Evolutionary conservation across 2,888 invertebrate species (phyloP).

Genomic region (Anthrax anthrax): DNA sequence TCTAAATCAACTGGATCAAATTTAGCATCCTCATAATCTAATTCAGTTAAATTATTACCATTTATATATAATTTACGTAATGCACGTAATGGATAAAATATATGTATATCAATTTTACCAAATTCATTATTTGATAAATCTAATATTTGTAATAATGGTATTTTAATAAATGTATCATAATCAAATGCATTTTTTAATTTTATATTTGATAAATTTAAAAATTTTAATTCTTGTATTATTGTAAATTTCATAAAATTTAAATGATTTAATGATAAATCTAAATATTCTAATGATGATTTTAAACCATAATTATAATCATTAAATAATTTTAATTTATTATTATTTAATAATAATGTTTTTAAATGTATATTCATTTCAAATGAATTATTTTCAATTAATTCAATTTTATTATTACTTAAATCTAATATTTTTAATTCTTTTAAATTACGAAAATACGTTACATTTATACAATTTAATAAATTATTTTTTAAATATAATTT

Average conservation of each 20-base stretch:
- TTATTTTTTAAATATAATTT: background rate
- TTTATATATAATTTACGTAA: background rate
- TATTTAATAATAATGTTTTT: background rate
- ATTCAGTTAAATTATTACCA: background rate
- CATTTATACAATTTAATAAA: background rate
- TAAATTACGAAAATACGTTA: background rate
- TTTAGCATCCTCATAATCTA: background rate
- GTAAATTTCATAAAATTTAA: background rate
- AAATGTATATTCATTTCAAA: background rate
- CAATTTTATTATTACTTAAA: background rate
- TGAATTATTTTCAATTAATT: background rate
- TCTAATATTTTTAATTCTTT: background rate
- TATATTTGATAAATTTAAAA: background rate
- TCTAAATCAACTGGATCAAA: background rate
- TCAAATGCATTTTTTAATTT: background rate
- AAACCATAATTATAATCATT: background rate
- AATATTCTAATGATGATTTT: background rate
- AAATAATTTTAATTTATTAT: background rate
- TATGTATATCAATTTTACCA: background rate
- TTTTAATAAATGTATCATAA: background rate
- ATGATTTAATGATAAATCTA: background rate
- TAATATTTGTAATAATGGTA: background rate
- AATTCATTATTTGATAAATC: background rate
- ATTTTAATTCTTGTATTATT: background rate
- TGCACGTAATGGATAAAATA: background rate